A percentile compares a stretch with the other conserved stretches of the same genome.
phyloP scores from a whole-genome alignment of 2,888 invertebrate genomes.

The Muschampia plurimacula region DNA sequence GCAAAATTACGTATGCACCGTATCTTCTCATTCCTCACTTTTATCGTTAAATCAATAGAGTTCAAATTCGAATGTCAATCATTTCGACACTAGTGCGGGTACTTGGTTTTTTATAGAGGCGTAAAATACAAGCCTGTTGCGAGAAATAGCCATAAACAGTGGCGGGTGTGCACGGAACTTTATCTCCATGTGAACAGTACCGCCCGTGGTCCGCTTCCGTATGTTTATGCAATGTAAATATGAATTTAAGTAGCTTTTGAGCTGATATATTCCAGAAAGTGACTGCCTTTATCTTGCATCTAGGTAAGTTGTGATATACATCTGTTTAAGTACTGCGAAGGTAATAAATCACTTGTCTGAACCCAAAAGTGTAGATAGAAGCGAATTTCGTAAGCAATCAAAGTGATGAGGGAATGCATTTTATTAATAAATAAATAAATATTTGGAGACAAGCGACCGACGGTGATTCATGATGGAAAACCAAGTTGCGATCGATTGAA shows the following conservation, averaged over 20 bases:
- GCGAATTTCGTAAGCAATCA: neutral
- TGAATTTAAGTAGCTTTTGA: slow-evolving; percentile 36
- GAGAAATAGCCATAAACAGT: slow-evolving; percentile 71
- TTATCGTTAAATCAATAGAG: slow-evolving; percentile 37
- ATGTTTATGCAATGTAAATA: slow-evolving; percentile 39
- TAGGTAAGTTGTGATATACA: slow-evolving; percentile 31
- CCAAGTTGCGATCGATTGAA: too few species aligned
- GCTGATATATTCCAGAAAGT: slow-evolving; percentile 28
- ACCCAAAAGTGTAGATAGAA: neutral
- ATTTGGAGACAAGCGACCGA: too few species aligned
- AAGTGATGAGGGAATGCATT: neutral
- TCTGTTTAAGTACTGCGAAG: slow-evolving; percentile 18
- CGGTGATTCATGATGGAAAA: too few species aligned
- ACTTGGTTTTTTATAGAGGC: slow-evolving; percentile 57
- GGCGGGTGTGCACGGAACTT: slow-evolving; percentile 62
- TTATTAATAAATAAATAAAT: too few species aligned
- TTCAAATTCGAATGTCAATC: slow-evolving; percentile 31
- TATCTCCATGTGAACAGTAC: slow-evolving; percentile 52
- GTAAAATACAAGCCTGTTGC: slow-evolving; percentile 70
- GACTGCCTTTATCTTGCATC: slow-evolving; percentile 33
- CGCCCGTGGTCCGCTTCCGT: slow-evolving; percentile 44
- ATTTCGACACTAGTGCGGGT: slow-evolving; percentile 31
- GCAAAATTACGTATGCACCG: slow-evolving; percentile 45
- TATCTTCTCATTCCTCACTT: slow-evolving; percentile 9
- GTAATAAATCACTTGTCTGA: slow-evolving; percentile 5